Conservation (phyloP, 2,888 invertebrate species). For the Xestia xanthographa region DNA sequence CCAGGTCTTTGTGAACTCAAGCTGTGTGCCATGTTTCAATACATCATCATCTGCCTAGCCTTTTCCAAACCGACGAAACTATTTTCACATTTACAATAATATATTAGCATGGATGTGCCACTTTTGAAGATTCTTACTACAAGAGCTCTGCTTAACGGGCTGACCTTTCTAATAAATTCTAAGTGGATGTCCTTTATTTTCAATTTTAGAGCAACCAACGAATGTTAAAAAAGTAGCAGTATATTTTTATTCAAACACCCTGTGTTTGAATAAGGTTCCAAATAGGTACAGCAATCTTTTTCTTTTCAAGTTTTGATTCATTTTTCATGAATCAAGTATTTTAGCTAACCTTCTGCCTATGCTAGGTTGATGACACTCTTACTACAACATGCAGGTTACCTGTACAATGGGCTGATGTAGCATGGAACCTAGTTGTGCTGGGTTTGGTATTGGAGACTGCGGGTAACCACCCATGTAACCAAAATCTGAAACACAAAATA, state of each 20-base stretch:
- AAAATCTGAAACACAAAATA: conserved; percentile 74
- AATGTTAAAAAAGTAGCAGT: neutral
- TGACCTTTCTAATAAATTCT: neutral
- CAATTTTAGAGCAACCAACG: too few relatives aligned
- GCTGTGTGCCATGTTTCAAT: neutral
- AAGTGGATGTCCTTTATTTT: neutral
- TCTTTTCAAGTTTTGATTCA: neutral
- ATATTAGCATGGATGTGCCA: neutral
- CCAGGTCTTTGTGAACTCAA: neutral
- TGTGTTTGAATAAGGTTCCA: too few relatives aligned
- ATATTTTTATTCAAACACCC: neutral
- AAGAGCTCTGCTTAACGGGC: neutral
- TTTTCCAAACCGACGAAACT: neutral
- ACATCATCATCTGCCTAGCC: neutral
- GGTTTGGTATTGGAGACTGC: conserved; percentile 78
- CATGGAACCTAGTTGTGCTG: conserved; percentile 85
- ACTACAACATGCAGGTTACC: conserved; percentile 67
- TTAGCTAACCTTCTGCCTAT: neutral
- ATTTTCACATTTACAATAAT: neutral
- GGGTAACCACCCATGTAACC: conserved; percentile 78
- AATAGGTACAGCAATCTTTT: too few relatives aligned
- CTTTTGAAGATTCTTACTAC: neutral
- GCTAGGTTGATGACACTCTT: neutral
- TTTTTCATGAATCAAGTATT: neutral
- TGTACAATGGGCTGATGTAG: conserved; percentile 88